phyloP scores from a whole-genome alignment of 2,113 vertebrate genomes.

The Gambusia affinis region DNA sequence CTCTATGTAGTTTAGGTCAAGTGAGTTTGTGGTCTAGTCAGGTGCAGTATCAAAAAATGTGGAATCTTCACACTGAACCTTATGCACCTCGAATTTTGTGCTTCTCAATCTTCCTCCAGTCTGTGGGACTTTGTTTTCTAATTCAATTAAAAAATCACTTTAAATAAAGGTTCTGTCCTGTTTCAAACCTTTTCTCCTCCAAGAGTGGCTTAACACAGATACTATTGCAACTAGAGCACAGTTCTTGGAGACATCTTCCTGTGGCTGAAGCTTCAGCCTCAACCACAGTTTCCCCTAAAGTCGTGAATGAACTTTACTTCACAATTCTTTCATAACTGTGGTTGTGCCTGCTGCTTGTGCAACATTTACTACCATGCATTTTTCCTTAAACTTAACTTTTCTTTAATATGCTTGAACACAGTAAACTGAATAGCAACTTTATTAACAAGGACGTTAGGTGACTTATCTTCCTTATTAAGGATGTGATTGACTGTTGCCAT shows the following conservation, averaged over 20 bases:
- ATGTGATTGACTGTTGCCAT: background rate
- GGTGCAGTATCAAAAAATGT: no score
- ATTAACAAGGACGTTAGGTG: background rate
- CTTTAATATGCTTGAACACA: background rate
- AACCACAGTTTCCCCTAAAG: background rate
- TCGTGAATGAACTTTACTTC: background rate
- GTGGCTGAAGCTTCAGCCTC: background rate
- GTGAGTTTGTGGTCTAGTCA: background rate
- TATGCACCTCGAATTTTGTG: background rate
- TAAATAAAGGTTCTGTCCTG: background rate
- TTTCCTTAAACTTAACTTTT: background rate
- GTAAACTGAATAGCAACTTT: background rate
- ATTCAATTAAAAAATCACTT: background rate
- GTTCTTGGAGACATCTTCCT: background rate
- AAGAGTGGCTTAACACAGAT: background rate
- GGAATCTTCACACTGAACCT: background rate
- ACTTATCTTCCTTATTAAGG: background rate
- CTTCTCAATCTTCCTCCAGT: background rate
- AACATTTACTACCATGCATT: background rate
- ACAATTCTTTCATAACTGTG: background rate
- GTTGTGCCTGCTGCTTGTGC: background rate
- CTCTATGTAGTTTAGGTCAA: no score
- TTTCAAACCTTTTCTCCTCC: background rate
- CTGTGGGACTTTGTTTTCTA: background rate
- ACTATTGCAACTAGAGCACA: background rate